These are phyloP conservation scores for Epicampocera succincta DNA, from an alignment of 2,888 invertebrate genomes.

Conservation along the genomic window DNA sequence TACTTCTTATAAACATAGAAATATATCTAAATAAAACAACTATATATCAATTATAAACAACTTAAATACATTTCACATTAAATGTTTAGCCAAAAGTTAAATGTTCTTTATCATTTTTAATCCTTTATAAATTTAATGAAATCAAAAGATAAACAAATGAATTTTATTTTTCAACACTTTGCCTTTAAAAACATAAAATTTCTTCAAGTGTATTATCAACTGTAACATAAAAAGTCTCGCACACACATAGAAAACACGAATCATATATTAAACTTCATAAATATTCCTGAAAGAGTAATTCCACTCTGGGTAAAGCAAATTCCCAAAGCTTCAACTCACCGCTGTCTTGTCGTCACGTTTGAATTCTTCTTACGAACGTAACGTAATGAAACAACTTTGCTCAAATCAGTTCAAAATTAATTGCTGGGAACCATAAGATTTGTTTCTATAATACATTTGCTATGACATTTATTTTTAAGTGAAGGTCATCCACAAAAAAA, in stretches of 20 bases:
- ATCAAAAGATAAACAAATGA: not conserved
- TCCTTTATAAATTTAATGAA: not conserved
- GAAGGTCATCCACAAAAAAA: too few species aligned
- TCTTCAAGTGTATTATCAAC: slow-evolving; percentile 68
- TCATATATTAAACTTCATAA: slow-evolving; percentile 28
- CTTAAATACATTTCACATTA: slow-evolving; percentile 46
- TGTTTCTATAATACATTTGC: too few species aligned
- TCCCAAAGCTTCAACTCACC: too few species aligned
- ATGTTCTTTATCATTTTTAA: slow-evolving; percentile 71
- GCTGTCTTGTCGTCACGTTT: too few species aligned
- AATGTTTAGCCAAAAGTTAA: slow-evolving; percentile 73
- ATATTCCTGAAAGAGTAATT: slow-evolving; percentile 15
- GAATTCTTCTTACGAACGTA: too few species aligned
- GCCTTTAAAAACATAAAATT: slow-evolving; percentile 5
- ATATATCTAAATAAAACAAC: slow-evolving; percentile 13
- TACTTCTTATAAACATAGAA: slow-evolving; percentile 8
- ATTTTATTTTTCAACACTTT: slow-evolving; percentile 18
- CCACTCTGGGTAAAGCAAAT: too few species aligned
- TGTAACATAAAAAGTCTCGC: slow-evolving; percentile 54
- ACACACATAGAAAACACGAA: not conserved
- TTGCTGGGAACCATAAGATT: too few species aligned
- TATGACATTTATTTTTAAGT: too few species aligned
- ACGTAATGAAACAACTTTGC: too few species aligned
- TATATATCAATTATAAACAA: slow-evolving; percentile 14
- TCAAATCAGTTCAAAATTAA: too few species aligned